Percentiles rank a stretch among this genome's conserved stretches.
Evolutionary conservation across 2,888 invertebrate species (phyloP).

Genomic region (Uloborus plumipes): DNA sequence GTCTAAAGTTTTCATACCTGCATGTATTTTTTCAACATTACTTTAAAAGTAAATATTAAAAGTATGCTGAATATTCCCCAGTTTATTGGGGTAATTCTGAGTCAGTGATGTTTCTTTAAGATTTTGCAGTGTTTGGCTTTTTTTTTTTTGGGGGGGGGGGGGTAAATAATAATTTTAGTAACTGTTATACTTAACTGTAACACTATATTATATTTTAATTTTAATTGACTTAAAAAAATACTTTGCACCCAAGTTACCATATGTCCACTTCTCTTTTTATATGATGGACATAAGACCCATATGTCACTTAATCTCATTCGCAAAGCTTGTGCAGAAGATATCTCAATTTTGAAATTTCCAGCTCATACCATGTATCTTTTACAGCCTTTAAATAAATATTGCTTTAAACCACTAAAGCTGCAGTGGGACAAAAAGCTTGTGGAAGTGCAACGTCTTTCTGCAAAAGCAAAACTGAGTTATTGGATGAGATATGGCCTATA

Average conservation of each 20-base stretch:
- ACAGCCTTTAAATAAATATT: not conserved
- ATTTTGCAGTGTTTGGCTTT: not conserved
- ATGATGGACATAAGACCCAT: too few species aligned
- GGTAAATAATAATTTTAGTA: not conserved
- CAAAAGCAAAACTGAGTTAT: not conserved
- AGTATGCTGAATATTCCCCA: not conserved
- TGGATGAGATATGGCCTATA: slow-evolving; percentile 1
- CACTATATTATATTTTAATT: not conserved
- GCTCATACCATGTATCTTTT: not conserved
- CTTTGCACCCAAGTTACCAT: too few species aligned
- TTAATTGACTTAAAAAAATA: not conserved
- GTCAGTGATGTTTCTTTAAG: not conserved
- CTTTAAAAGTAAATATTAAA: not conserved
- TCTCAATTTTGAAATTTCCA: not conserved
- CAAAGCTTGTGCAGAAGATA: not conserved
- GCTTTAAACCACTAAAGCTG: slow-evolving; percentile 1
- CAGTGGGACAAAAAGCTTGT: too few species aligned
- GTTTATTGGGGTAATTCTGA: not conserved
- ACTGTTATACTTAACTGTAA: slow-evolving; percentile 2
- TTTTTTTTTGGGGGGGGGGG: too few species aligned
- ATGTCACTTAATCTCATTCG: too few species aligned
- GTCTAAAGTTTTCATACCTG: not conserved
- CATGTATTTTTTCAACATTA: not conserved
- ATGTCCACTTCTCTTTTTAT: too few species aligned
- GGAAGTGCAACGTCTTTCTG: not conserved